Conservation (phyloP, 64 coral and sea anemone species). For the Pocillopora verrucosa region DNA sequence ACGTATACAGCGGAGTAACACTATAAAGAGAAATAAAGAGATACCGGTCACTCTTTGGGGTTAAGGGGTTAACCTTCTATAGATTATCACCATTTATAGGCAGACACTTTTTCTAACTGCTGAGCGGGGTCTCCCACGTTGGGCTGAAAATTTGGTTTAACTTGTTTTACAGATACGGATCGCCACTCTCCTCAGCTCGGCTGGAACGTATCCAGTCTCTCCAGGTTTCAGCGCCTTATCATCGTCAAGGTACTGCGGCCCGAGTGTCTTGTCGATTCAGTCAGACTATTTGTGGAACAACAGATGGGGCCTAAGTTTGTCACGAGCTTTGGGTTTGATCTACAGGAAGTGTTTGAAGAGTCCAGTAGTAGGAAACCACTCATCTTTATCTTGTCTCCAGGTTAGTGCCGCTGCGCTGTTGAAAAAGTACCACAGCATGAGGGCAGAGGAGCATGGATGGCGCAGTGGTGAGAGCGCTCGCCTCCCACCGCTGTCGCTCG, state of each 20-base stretch:
- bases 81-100: no score
- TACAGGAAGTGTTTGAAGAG: slow-evolving; percentile 87
- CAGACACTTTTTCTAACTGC: neutral
- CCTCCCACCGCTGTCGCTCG: no score
- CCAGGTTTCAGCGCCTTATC: slow-evolving; percentile 77
- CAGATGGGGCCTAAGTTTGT: slow-evolving; percentile 80
- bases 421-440: neutral
- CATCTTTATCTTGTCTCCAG: slow-evolving; percentile 88
- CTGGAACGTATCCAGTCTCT: slow-evolving; percentile 62
- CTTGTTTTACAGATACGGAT: neutral
- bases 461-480: no score
- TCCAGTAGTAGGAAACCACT: slow-evolving; percentile 84
- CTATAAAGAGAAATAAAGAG: no score
- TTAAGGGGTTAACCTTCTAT: no score
- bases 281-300: slow-evolving; percentile 78
- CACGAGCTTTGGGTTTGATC: slow-evolving; percentile 77
- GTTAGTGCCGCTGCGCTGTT: slow-evolving; percentile 28
- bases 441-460: neutral
- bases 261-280: slow-evolving; percentile 78
- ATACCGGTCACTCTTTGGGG: no score
- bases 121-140: neutral
- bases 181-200: slow-evolving; percentile 18
- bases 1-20: no score
- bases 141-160: neutral
- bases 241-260: slow-evolving; percentile 86